Evolutionary conservation across 2,113 vertebrate genomes (phyloP).

Genomic region (Labeo catla): DNA sequence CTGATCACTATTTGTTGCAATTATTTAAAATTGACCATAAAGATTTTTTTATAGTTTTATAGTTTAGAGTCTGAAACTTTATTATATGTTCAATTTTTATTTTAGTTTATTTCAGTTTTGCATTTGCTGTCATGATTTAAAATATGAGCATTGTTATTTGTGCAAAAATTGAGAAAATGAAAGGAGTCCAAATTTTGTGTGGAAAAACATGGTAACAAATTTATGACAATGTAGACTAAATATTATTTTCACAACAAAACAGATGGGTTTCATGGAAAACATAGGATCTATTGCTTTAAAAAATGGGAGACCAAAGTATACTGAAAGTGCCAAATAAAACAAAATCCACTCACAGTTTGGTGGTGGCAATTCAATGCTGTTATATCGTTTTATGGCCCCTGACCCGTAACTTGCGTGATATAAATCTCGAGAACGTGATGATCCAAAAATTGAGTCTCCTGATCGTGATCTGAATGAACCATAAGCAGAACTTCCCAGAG

Average conservation of each 20-base stretch:
- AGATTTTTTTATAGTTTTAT: too few species aligned
- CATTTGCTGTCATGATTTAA: neutral
- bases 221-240: neutral
- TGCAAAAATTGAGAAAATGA: neutral
- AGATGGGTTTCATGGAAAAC: neutral
- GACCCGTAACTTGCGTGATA: neutral
- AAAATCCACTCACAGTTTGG: neutral
- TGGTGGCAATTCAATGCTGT: neutral
- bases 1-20: neutral
- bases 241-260: too few species aligned
- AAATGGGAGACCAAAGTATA: neutral
- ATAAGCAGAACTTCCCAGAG: neutral
- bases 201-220: neutral
- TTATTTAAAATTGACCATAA: neutral
- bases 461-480: neutral
- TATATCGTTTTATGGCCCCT: neutral
- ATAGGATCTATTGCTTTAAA: neutral
- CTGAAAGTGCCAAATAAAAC: neutral
- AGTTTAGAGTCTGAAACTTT: neutral
- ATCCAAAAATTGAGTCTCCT: neutral
- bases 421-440: neutral
- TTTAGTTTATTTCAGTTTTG: neutral
- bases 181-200: neutral
- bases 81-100: neutral
- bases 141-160: neutral